Conservation (phyloP, 2,888 invertebrate genomes). For the Spisula solida region DNA sequence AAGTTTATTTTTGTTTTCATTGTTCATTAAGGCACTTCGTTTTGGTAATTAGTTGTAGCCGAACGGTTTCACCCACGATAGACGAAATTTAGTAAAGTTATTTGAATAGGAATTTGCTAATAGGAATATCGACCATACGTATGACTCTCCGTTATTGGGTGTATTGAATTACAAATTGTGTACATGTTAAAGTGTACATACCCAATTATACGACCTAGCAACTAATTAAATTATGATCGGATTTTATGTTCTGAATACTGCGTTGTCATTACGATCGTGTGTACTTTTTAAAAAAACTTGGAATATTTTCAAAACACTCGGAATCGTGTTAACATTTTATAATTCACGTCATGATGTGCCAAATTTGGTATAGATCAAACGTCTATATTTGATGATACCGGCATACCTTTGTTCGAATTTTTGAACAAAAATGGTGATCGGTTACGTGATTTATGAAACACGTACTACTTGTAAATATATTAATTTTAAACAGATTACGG, state of each 20-base stretch:
- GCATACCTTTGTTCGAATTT: neutral
- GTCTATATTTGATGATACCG: neutral
- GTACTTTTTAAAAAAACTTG: neutral
- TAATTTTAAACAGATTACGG: neutral
- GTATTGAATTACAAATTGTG: neutral
- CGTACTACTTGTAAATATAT: no score
- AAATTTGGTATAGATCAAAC: neutral
- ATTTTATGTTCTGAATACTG: neutral
- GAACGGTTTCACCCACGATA: neutral
- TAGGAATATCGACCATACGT: neutral
- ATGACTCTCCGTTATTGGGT: neutral
- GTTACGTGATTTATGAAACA: neutral
- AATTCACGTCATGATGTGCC: neutral
- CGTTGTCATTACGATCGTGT: neutral
- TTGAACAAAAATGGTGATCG: neutral
- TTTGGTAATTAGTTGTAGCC: constrained; percentile 1
- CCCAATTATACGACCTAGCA: neutral
- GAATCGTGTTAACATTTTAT: neutral
- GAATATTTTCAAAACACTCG: constrained; percentile 22
- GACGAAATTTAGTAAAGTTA: neutral
- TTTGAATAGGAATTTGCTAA: neutral
- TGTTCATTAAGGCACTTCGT: neutral
- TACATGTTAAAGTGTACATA: neutral
- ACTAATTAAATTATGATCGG: constrained; percentile 1
- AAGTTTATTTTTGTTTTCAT: constrained; percentile 13